Percentiles rank a stretch among this genome's conserved stretches.
Conservation (phyloP, 2,888 invertebrate species). For the Machimus atricapillus region DNA sequence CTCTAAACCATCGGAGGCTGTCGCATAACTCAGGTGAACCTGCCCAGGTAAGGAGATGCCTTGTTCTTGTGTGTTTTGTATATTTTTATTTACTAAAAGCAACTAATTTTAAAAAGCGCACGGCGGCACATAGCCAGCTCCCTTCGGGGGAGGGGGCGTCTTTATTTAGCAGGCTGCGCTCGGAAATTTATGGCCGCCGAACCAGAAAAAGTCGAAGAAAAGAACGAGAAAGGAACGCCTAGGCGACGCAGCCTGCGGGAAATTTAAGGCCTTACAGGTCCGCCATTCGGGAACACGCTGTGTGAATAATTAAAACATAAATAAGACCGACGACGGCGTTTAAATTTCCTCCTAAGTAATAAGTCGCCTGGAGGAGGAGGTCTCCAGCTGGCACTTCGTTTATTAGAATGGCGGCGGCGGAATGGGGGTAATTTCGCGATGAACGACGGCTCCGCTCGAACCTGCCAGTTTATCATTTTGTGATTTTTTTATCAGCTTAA, state of each 20-base stretch:
- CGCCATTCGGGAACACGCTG: conserved; percentile 41
- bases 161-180: neutral
- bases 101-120: neutral
- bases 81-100: conserved; percentile 1
- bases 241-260: neutral
- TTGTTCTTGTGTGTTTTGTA: neutral
- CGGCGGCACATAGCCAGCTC: neutral
- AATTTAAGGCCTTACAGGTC: conserved; percentile 13
- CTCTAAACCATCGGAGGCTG: conserved; percentile 4
- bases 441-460: neutral
- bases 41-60: conserved; percentile 13
- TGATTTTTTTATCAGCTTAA: neutral
- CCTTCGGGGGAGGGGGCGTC: conserved; percentile 14
- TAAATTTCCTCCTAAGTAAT: conserved; percentile 34
- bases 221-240: conserved; percentile 13
- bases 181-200: conserved; percentile 4
- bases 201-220: neutral
- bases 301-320: conserved; percentile 43
- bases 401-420: neutral
- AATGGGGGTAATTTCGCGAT: neutral
- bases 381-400: conserved; percentile 20
- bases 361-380: neutral
- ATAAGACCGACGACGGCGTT: conserved; percentile 18
- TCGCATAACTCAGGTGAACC: conserved; percentile 12
- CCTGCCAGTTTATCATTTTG: neutral